phyloP scores from a whole-genome alignment of 2,888 invertebrate species.

The Yponomeuta malinellus region DNA sequence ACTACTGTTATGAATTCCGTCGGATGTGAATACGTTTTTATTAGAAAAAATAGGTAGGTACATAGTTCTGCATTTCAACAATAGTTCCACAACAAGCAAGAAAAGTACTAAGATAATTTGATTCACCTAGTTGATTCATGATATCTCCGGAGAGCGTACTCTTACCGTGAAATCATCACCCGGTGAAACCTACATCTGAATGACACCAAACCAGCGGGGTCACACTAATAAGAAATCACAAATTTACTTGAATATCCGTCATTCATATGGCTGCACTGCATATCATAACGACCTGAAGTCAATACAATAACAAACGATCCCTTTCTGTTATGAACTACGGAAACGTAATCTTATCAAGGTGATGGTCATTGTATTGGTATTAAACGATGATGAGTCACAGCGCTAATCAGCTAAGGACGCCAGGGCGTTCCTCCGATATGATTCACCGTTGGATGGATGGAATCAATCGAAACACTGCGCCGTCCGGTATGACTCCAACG shows the following conservation, averaged over 20 bases:
- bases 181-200: background rate
- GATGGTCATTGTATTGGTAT: constrained; percentile 37
- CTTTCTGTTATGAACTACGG: constrained; percentile 13
- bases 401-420: constrained; percentile 58
- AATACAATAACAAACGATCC: background rate
- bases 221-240: background rate
- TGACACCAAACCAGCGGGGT: background rate
- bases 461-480: constrained; percentile 24
- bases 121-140: background rate
- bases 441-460: constrained; percentile 36
- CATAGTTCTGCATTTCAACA: too few species aligned
- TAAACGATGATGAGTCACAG: constrained; percentile 58
- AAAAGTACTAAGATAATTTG: background rate
- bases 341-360: constrained; percentile 39
- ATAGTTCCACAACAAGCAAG: too few species aligned
- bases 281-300: too few species aligned
- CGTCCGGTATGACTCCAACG: background rate
- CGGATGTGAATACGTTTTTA: background rate
- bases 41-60: background rate
- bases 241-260: background rate
- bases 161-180: background rate
- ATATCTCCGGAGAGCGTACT: background rate
- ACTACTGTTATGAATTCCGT: too few species aligned
- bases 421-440: constrained; percentile 58
- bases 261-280: too few species aligned